Evolutionary conservation across 2,888 invertebrate genomes (phyloP).

Genomic region (Lypha dubia): DNA sequence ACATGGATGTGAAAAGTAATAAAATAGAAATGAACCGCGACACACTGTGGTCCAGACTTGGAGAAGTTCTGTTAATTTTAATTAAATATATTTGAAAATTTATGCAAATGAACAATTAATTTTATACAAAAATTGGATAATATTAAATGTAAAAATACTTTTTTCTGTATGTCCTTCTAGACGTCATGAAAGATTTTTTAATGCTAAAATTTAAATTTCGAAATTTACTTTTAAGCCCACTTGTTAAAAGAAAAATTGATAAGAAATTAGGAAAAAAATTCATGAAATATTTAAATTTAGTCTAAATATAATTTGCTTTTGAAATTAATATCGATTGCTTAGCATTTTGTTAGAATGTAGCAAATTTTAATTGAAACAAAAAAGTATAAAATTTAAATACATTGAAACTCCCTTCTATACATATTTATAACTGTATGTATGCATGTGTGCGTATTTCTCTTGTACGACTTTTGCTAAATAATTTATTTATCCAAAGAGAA

Average conservation of each 20-base stretch:
- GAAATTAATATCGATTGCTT: slow-evolving; percentile 1
- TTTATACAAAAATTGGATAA: not conserved
- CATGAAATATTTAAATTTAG: not conserved
- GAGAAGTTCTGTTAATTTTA: slow-evolving; percentile 61
- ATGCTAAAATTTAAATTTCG: too few relatives aligned
- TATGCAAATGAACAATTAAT: slow-evolving; percentile 32
- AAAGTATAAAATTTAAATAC: slow-evolving; percentile 41
- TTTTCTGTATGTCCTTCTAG: too few relatives aligned
- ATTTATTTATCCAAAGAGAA: slow-evolving; percentile 33
- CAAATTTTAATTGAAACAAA: slow-evolving; percentile 49
- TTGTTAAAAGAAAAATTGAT: too few relatives aligned
- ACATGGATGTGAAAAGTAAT: slow-evolving; percentile 16
- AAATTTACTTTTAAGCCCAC: too few relatives aligned
- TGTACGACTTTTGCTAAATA: not conserved
- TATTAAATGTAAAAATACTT: too few relatives aligned
- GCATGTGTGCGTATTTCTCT: not conserved
- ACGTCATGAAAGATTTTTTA: too few relatives aligned
- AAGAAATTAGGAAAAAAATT: not conserved
- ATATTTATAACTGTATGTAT: not conserved
- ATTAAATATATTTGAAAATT: slow-evolving; percentile 60
- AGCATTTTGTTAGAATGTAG: slow-evolving; percentile 14
- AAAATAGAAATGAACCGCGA: slow-evolving; percentile 54
- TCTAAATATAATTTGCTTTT: not conserved
- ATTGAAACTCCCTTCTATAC: not conserved
- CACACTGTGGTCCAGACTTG: slow-evolving; percentile 69